phyloP scores from a whole-genome alignment of 1,140 invertebrate genomes.

The Druon quercuslanigerum region DNA sequence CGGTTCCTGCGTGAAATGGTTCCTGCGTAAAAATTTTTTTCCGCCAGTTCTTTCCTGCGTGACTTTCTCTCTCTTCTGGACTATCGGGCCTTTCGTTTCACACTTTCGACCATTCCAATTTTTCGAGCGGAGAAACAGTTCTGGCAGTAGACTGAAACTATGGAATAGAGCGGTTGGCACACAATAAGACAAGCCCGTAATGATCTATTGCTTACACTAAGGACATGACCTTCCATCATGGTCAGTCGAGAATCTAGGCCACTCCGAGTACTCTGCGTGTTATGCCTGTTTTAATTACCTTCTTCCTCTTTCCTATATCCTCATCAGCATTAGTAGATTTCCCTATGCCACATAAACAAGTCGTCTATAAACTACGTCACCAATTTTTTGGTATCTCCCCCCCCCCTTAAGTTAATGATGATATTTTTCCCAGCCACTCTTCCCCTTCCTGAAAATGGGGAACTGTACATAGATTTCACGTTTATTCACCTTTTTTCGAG shows the following conservation, averaged over 20 bases:
- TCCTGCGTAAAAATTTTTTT: no score
- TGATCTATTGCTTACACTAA: neutral
- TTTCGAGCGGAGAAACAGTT: constrained; percentile 31
- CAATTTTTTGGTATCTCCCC: no score
- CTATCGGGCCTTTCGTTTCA: constrained; percentile 51
- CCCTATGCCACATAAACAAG: no score
- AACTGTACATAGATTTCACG: no score
- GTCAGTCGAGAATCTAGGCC: constrained; percentile 16
- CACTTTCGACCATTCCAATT: constrained; percentile 49
- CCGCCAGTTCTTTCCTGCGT: no score
- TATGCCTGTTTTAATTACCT: constrained; percentile 1
- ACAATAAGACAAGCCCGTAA: neutral
- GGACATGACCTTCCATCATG: constrained; percentile 16
- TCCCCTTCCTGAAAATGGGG: no score
- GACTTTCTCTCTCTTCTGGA: constrained; percentile 39
- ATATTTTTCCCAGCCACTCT: no score
- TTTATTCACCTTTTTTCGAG: no score
- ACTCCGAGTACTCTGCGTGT: neutral
- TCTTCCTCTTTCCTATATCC: neutral
- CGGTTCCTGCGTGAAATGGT: no score
- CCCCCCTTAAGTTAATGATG: no score
- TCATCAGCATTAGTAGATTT: no score
- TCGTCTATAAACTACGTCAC: no score
- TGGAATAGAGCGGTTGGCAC: neutral
- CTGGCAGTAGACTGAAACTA: neutral